Percentiles rank a stretch among this genome's conserved stretches.
These are phyloP conservation scores for Globodera rostochiensis DNA, from an alignment of 1,140 invertebrate species.

Conservation along the genomic window DNA sequence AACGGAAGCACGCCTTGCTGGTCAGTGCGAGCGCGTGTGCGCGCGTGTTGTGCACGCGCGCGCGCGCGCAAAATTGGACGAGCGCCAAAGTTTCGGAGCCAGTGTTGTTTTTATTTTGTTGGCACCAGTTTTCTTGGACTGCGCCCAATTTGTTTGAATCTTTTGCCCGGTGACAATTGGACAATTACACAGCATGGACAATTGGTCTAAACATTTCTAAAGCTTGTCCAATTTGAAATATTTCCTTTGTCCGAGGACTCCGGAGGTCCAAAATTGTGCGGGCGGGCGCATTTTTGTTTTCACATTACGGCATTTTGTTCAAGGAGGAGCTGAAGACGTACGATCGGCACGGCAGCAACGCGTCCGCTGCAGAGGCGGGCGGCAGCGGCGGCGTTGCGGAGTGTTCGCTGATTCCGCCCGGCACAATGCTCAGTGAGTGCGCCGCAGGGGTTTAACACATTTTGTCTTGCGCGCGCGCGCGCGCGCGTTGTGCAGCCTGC, in stretches of 20 bases:
- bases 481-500: background rate
- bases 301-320: background rate
- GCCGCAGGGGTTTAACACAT: background rate
- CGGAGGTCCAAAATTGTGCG: no score
- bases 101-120: no score
- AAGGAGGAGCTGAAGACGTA: constrained; percentile 51
- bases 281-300: background rate
- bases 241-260: no score
- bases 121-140: no score
- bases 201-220: no score
- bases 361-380: background rate
- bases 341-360: constrained; percentile 28
- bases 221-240: background rate
- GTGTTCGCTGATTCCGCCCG: constrained; percentile 38
- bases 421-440: constrained; percentile 33
- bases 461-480: background rate
- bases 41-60: no score
- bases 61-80: constrained; percentile 16
- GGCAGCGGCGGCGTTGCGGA: constrained; percentile 2
- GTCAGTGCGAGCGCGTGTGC: background rate
- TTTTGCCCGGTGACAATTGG: background rate
- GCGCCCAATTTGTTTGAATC: no score
- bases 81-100: no score
- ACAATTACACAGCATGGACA: no score
- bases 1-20: constrained; percentile 49